Base-by-base conservation (phyloP, 2,797 vertebrate species). In the Pterois miles region DNA sequence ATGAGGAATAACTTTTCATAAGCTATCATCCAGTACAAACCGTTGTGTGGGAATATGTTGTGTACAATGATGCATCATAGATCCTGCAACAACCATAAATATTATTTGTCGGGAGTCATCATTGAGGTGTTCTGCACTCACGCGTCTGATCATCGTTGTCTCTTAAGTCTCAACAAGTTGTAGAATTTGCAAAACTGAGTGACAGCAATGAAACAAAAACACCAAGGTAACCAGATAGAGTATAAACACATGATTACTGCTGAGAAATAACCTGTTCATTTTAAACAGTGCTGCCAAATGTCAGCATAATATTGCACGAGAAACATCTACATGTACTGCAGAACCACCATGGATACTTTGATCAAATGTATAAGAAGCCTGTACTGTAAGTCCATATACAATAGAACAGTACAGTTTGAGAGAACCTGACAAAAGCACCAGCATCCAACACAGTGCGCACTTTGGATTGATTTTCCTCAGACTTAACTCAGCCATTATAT, bases 351-450 rank as follows among this genome's bases (percentile, higher is more conserved):
- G 54, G 59, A n/a, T n/a, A n/a, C n/a, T n/a, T n/a, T n/a, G 68
- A 80, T 85, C 60, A 68, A 81, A 81, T 82, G 74, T 66, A 83
- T 71, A 70, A 78, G 68, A 66, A 84, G 34, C 69, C 48, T 75
- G 59, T 80, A 84, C 48, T 75, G 59, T 80, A 84, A 75, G 82
- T 85, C 82, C 83, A 84, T 59, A 80, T 77, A 62, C 29, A 56
- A 22, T 18, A 40, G 31, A 63, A 63, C 27, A 46, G 23, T 34
- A 29, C 29, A 18, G 43, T 83, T 79, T 64, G 53, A 57, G 73
- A 76, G 77, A 82, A 79, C 60, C 80, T 48, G 60, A 77, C 68
- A 80, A 88, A 89, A 86, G 80, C 79, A 88, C 81, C 76, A 88
- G 81, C 81, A 88, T 89, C 74, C 29, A 65, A 31, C 40, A 65